phyloP scores from a whole-genome alignment of 2,888 invertebrate genomes.

The Ichneumoninae sp. region DNA sequence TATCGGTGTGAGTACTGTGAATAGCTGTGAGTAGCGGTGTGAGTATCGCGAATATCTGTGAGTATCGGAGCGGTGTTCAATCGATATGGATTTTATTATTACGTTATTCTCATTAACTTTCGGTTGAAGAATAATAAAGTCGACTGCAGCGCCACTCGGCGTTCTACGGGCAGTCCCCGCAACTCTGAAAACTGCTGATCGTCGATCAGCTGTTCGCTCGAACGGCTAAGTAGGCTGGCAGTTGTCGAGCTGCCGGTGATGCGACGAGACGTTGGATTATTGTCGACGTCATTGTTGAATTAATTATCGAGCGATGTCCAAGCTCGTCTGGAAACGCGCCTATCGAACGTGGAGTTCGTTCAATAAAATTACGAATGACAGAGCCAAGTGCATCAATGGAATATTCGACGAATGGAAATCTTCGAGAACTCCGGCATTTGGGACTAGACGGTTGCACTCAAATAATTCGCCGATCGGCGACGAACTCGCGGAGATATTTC shows the following conservation, averaged over 20 bases:
- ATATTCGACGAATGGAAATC: not conserved
- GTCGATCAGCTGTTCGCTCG: constrained; percentile 5
- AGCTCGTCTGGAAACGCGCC: constrained; percentile 24
- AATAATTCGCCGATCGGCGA: constrained; percentile 65
- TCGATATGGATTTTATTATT: too few species aligned
- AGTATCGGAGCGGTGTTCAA: too few species aligned
- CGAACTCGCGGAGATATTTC: constrained; percentile 79
- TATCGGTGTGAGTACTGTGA: too few species aligned
- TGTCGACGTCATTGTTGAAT: not conserved
- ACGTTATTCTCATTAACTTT: too few species aligned
- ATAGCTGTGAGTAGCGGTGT: too few species aligned
- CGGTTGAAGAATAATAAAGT: not conserved
- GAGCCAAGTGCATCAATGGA: not conserved
- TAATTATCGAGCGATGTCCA: constrained; percentile 35
- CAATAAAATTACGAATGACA: constrained; percentile 27
- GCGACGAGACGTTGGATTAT: constrained; percentile 1
- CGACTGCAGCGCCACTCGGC: not conserved
- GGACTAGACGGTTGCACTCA: not conserved
- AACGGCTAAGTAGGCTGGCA: not conserved
- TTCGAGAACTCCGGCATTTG: not conserved
- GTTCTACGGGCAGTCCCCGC: not conserved
- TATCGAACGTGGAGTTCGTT: constrained; percentile 18
- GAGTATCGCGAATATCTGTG: too few species aligned
- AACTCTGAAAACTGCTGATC: not conserved
- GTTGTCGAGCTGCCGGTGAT: not conserved